These are phyloP conservation scores for Caradrina clavipalpis DNA, from an alignment of 2,888 invertebrate genomes.

Conservation along the genomic window DNA sequence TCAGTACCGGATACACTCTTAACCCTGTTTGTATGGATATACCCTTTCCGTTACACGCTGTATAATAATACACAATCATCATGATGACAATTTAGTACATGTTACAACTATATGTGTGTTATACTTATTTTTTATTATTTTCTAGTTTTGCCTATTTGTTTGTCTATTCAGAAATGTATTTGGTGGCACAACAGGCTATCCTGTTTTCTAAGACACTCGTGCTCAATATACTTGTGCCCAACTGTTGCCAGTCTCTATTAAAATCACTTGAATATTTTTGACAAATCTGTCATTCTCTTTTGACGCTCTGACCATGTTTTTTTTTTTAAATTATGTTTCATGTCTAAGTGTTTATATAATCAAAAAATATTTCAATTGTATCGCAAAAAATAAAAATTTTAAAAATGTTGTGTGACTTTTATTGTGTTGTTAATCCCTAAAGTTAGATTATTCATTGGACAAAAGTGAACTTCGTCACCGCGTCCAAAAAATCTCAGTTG, in stretches of 20 bases:
- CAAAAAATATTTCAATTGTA: neutral
- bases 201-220: neutral
- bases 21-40: too few species aligned
- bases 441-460: too few species aligned
- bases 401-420: constrained; percentile 14
- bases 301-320: neutral
- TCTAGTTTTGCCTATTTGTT: neutral
- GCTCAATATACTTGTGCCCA: neutral
- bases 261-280: neutral
- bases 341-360: constrained; percentile 16
- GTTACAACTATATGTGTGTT: too few species aligned
- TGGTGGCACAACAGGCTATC: too few species aligned
- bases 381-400: constrained; percentile 1
- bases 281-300: neutral
- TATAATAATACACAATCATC: too few species aligned
- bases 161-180: neutral
- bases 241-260: neutral
- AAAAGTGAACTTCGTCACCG: too few species aligned
- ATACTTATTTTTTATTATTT: neutral
- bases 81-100: too few species aligned
- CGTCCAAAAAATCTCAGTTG: too few species aligned
- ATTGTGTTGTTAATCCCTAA: neutral
- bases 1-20: too few species aligned
- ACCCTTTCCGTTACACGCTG: too few species aligned
- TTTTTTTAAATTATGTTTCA: neutral